A percentile compares a stretch with the other conserved stretches of the same genome.
Conservation (phyloP, 2,113 vertebrate species). For the Guaruba guarouba region DNA sequence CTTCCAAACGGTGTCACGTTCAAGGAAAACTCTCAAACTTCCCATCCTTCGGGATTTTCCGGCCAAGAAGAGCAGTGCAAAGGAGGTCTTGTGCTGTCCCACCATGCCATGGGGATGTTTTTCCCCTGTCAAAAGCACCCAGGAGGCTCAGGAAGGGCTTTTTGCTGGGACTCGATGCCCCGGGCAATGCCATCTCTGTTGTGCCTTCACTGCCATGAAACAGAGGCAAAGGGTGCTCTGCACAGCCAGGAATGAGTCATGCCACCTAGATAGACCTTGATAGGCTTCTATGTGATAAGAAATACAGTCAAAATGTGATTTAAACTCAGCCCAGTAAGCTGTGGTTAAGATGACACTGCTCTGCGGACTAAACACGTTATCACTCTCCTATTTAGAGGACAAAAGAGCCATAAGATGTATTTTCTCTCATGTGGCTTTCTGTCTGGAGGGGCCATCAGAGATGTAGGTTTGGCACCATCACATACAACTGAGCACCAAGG, state of each 20-base stretch:
- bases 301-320: neutral
- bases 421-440: neutral
- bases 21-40: neutral
- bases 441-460: neutral
- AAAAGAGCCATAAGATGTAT: neutral
- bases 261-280: neutral
- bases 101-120: rapidly evolving
- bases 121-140: neutral
- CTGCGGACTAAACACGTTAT: neutral
- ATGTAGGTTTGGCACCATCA: neutral
- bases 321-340: neutral
- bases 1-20: neutral
- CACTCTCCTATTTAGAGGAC: neutral
- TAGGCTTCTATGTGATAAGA: neutral
- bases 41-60: neutral
- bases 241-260: neutral
- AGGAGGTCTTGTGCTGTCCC: neutral
- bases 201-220: rapidly evolving
- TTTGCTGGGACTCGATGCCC: neutral
- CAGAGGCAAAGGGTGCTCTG: neutral
- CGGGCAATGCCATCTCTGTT: neutral
- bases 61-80: rapidly evolving
- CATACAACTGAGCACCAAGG: rapidly evolving
- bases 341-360: neutral
- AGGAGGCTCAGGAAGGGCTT: neutral